phyloP scores from a whole-genome alignment of 1,140 invertebrate genomes.

The Ceratosolen solmsi region DNA sequence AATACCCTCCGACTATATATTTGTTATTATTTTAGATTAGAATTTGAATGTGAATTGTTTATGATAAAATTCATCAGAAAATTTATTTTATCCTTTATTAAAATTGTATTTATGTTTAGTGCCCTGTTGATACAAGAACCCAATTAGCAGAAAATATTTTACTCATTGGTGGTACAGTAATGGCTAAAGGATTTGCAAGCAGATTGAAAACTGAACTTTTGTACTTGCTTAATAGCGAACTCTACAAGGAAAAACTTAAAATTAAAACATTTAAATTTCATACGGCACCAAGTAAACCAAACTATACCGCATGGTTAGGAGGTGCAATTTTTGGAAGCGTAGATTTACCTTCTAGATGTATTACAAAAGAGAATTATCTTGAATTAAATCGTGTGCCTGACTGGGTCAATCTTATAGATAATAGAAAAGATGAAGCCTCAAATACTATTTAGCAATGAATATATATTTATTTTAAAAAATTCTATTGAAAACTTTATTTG shows the following conservation, averaged over 20 bases:
- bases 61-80: neutral
- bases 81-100: neutral
- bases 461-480: conserved; percentile 36
- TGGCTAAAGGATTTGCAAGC: conserved; percentile 85
- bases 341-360: conserved; percentile 82
- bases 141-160: conserved; percentile 87
- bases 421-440: conserved; percentile 63
- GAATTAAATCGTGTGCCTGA: conserved; percentile 83
- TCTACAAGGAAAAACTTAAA: conserved; percentile 79
- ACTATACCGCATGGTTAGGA: conserved; percentile 90
- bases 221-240: conserved; percentile 76
- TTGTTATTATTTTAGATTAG: neutral
- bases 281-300: conserved; percentile 84
- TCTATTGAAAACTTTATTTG: conserved; percentile 32
- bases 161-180: conserved; percentile 87
- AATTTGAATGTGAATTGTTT: conserved; percentile 21
- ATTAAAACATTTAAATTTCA: conserved; percentile 86
- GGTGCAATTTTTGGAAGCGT: conserved; percentile 89
- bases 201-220: conserved; percentile 85
- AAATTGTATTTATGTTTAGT: conserved; percentile 73
- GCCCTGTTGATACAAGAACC: conserved; percentile 83
- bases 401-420: conserved; percentile 85
- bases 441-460: conserved; percentile 47
- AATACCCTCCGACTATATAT: neutral
- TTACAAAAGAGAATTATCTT: conserved; percentile 84